Percentiles rank a stretch among this genome's conserved stretches.
Conservation (phyloP, 2,113 vertebrate genomes). For the Octodon degus region DNA sequence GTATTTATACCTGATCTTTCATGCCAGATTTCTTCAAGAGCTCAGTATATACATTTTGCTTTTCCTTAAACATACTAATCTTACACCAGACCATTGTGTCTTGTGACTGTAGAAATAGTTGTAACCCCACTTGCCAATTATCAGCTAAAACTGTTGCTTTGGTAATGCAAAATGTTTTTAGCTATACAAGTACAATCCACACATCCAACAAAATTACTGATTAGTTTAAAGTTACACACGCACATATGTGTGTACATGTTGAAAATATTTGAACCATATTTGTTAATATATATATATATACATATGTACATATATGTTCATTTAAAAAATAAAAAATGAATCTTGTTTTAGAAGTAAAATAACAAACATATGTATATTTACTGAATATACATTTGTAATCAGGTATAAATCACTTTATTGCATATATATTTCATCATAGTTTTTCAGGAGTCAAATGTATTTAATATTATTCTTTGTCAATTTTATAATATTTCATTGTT, state of each 20-base stretch:
- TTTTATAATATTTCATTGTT: neutral
- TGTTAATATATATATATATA: neutral
- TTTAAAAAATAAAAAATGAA: too few species aligned
- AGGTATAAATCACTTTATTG: neutral
- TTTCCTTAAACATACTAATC: neutral
- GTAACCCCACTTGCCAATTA: slow-evolving; percentile 3
- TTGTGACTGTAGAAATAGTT: neutral
- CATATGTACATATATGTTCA: too few species aligned
- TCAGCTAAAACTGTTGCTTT: neutral
- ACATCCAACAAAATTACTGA: neutral
- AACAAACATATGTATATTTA: neutral
- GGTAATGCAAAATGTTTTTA: neutral
- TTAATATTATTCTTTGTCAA: neutral
- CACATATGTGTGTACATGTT: neutral
- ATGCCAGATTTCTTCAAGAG: neutral
- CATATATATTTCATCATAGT: neutral
- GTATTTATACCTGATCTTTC: neutral
- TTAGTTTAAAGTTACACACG: neutral
- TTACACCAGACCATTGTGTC: neutral
- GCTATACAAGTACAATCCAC: neutral
- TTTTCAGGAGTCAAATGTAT: neutral
- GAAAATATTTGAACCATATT: neutral
- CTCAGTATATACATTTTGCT: slow-evolving; percentile 15
- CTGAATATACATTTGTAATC: neutral
- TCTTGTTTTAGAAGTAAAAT: too few species aligned